phyloP scores from a whole-genome alignment of 2,113 vertebrate genomes.

The Nerophis ophidion region DNA sequence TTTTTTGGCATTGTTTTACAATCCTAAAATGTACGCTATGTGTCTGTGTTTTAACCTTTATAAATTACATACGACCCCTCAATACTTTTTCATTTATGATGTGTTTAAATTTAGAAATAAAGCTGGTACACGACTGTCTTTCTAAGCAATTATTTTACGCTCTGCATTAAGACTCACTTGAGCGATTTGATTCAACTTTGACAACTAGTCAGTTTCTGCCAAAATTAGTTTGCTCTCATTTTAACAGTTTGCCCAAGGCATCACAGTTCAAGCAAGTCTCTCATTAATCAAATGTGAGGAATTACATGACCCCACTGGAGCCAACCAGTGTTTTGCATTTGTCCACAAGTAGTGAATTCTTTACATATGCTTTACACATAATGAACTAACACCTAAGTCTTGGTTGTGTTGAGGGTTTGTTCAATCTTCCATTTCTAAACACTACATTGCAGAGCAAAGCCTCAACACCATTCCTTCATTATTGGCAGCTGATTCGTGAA shows the following conservation, averaged over 20 bases:
- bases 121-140: too few relatives aligned
- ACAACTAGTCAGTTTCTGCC: neutral
- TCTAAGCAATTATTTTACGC: too few relatives aligned
- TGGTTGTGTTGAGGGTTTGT: conserved; percentile 13
- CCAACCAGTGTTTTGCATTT: neutral
- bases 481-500: conserved; percentile 65
- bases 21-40: neutral
- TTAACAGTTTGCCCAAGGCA: conserved; percentile 1
- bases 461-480: conserved; percentile 40
- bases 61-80: too few relatives aligned
- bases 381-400: conserved; percentile 1
- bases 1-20: neutral
- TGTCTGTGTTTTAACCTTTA: too few relatives aligned
- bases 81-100: too few relatives aligned
- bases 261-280: neutral
- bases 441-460: conserved; percentile 23
- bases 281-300: conserved; percentile 1
- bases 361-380: neutral
- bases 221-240: neutral
- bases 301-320: neutral
- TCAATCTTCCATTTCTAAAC: conserved; percentile 42
- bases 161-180: neutral
- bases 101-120: too few relatives aligned
- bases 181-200: neutral
- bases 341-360: neutral